A percentile compares a stretch with the other conserved stretches of the same genome.
phyloP scores from a whole-genome alignment of 2,797 vertebrate species.

The Eupleurogrammus muticus region DNA sequence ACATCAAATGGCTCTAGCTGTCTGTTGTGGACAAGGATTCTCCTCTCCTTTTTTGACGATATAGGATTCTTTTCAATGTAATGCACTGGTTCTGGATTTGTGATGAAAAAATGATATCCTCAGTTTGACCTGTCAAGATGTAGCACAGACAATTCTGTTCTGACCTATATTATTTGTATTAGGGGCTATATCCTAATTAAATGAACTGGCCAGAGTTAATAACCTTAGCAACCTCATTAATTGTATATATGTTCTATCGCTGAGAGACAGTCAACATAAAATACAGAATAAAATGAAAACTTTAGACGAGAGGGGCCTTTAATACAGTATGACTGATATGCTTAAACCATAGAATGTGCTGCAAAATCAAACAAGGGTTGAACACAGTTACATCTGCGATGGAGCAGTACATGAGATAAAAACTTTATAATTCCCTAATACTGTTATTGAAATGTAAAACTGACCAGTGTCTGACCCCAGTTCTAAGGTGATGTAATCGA shows the following conservation, averaged over 20 bases:
- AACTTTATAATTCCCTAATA: conserved; percentile 4
- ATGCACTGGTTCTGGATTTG: conserved; percentile 6
- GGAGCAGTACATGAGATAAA: conserved; percentile 24
- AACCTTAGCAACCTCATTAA: background rate
- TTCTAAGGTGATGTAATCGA: conserved; percentile 52
- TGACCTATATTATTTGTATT: conserved; percentile 3
- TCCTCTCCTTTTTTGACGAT: background rate
- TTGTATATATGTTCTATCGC: background rate
- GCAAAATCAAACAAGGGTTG: background rate
- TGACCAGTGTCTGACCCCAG: conserved; percentile 33
- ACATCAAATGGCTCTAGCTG: background rate
- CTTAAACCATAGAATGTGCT: background rate
- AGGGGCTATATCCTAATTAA: background rate
- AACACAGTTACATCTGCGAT: background rate
- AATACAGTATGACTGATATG: background rate
- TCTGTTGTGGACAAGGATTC: background rate
- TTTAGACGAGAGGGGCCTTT: background rate
- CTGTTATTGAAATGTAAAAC: conserved; percentile 34
- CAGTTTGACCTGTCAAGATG: conserved; percentile 1
- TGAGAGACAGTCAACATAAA: background rate
- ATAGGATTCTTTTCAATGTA: background rate
- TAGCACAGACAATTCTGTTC: background rate
- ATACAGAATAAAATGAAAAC: background rate
- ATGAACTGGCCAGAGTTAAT: background rate
- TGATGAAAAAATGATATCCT: conserved; percentile 15